Conservation (phyloP, 2,888 invertebrate species). For the Seladonia tumulorum region DNA sequence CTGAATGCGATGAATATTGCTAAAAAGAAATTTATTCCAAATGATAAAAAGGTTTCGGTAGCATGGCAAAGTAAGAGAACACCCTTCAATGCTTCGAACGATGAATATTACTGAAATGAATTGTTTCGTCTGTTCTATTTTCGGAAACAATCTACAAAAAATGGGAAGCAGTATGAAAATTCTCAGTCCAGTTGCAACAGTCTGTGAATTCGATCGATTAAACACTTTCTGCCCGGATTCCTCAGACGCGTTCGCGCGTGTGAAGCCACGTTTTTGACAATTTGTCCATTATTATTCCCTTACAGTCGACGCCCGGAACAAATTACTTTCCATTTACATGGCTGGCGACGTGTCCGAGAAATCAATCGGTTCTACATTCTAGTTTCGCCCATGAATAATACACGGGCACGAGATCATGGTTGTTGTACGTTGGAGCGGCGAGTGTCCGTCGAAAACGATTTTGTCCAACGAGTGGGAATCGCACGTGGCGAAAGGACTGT, state of each 20-base stretch:
- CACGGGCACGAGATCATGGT: neutral
- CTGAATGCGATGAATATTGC: too few relatives aligned
- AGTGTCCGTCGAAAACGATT: neutral
- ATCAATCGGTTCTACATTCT: constrained; percentile 30
- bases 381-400: constrained; percentile 54
- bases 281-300: constrained; percentile 14
- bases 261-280: neutral
- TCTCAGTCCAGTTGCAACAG: neutral
- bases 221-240: neutral
- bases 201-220: neutral
- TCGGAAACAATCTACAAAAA: neutral
- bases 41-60: too few relatives aligned
- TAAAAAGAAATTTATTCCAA: too few relatives aligned
- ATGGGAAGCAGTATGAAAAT: neutral
- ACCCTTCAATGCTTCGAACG: too few relatives aligned
- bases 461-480: neutral
- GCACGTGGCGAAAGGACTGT: neutral
- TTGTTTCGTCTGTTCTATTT: neutral
- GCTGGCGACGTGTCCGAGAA: constrained; percentile 26
- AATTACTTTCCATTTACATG: constrained; percentile 25
- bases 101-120: neutral
- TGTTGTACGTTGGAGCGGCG: neutral
- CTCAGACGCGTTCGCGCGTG: neutral
- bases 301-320: neutral
- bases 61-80: too few relatives aligned